These are phyloP conservation scores for Melanostigma gelatinosum DNA, from an alignment of 2,113 vertebrate genomes.

Conservation along the genomic window DNA sequence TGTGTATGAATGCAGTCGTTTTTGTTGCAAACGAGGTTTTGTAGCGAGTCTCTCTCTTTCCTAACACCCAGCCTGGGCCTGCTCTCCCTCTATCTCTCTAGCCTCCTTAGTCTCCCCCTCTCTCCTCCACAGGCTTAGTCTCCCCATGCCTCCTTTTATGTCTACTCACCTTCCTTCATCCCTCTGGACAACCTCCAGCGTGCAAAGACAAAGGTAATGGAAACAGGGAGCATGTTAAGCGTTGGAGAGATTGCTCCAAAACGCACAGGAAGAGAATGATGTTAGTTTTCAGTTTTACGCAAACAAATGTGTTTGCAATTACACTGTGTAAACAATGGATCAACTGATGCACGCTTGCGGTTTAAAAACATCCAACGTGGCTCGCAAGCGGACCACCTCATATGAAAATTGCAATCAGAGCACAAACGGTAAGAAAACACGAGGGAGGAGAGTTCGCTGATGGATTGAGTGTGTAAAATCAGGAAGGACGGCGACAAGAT, in stretches of 20 bases:
- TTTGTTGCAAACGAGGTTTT: constrained; percentile 25
- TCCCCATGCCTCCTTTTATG: not conserved
- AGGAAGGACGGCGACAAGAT: not conserved
- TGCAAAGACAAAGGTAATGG: constrained; percentile 19
- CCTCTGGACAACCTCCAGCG: not conserved
- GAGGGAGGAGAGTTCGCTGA: constrained; percentile 6
- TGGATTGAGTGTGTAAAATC: not conserved
- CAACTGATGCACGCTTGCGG: constrained; percentile 41
- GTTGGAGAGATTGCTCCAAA: constrained; percentile 14
- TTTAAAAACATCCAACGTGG: constrained; percentile 51
- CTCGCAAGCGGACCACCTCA: constrained; percentile 50
- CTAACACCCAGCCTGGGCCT: not conserved
- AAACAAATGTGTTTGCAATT: constrained; percentile 70
- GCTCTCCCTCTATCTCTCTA: constrained; percentile 15
- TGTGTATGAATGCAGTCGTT: not conserved
- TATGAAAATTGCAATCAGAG: constrained; percentile 49
- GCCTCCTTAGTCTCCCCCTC: not conserved
- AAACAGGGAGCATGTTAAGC: constrained; percentile 17
- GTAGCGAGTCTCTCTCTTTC: constrained; percentile 17
- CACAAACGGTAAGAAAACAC: constrained; percentile 17
- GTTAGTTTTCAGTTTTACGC: constrained; percentile 54
- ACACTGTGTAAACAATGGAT: constrained; percentile 51
- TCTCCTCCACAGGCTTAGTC: not conserved
- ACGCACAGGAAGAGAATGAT: constrained; percentile 39
- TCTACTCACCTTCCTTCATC: not conserved